phyloP scores from a whole-genome alignment of 2,888 invertebrate species.

The Cephus pulcher region DNA sequence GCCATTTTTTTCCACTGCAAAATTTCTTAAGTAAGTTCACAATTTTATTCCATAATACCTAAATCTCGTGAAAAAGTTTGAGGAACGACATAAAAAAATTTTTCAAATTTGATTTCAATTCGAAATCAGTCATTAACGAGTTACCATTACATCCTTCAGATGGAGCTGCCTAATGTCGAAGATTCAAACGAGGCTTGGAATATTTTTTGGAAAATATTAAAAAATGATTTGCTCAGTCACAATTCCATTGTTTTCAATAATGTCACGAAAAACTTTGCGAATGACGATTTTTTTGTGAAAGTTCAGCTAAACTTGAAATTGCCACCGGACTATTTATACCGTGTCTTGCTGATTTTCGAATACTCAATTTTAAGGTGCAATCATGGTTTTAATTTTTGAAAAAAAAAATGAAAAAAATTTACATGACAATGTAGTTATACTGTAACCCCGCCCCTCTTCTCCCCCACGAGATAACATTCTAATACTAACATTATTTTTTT shows the following conservation, averaged over 20 bases:
- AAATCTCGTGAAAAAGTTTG: neutral
- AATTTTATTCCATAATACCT: neutral
- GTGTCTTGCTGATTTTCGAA: slow-evolving; percentile 27
- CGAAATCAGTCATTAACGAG: slow-evolving; percentile 6
- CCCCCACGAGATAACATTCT: neutral
- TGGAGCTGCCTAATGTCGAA: too few species aligned
- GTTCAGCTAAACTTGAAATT: slow-evolving; percentile 45
- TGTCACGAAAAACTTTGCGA: slow-evolving; percentile 21
- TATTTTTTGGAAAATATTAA: slow-evolving; percentile 32
- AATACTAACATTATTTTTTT: neutral
- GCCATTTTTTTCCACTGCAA: slow-evolving; percentile 9
- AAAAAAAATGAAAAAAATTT: neutral
- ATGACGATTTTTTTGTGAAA: slow-evolving; percentile 22
- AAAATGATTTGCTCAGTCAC: slow-evolving; percentile 34
- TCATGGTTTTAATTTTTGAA: neutral
- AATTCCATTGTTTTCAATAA: slow-evolving; percentile 30
- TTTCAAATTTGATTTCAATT: neutral
- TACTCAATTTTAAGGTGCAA: slow-evolving; percentile 29
- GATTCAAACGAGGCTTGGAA: slow-evolving; percentile 26
- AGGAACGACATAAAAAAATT: neutral
- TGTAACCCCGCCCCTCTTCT: neutral
- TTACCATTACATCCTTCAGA: slow-evolving; percentile 3
- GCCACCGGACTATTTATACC: slow-evolving; percentile 49
- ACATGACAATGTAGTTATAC: neutral
- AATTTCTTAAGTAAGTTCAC: slow-evolving; percentile 3